Percentiles rank a stretch among this genome's conserved stretches.
Evolutionary conservation across 2,888 invertebrate genomes (phyloP).

Genomic region (Drosophila colorata): DNA sequence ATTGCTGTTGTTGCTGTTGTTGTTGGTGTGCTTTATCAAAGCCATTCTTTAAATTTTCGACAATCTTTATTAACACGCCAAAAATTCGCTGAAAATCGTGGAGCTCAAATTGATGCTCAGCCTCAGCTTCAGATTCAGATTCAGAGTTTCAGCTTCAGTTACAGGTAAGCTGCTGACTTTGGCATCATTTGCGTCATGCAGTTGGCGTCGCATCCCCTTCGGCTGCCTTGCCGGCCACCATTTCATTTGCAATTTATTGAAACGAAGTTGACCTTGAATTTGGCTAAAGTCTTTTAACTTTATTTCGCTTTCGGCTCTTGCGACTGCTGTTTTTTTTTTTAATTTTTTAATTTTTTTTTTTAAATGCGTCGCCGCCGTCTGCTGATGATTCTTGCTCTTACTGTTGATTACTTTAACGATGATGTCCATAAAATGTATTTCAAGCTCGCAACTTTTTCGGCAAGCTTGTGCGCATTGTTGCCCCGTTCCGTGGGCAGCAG

Average conservation of each 20-base stretch:
- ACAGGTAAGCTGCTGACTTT: slow-evolving; percentile 60
- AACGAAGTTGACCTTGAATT: slow-evolving; percentile 81
- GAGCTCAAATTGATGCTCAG: slow-evolving; percentile 12
- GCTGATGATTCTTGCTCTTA: slow-evolving; percentile 72
- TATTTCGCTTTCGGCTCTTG: slow-evolving; percentile 60
- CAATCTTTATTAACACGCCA: slow-evolving; percentile 64
- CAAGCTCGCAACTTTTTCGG: slow-evolving; percentile 51
- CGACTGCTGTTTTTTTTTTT: slow-evolving; percentile 24
- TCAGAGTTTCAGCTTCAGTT: slow-evolving; percentile 48
- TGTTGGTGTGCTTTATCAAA: slow-evolving; percentile 49
- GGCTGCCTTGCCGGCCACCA: slow-evolving; percentile 37
- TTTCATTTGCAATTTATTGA: slow-evolving; percentile 78
- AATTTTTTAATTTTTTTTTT: slow-evolving; percentile 11
- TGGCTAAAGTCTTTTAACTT: slow-evolving; percentile 81
- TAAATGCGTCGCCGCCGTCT: slow-evolving; percentile 44
- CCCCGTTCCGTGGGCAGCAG: slow-evolving; percentile 53
- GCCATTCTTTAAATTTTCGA: slow-evolving; percentile 62
- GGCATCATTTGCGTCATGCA: slow-evolving; percentile 73
- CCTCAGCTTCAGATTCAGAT: slow-evolving; percentile 13
- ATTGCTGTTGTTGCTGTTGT: slow-evolving; percentile 18
- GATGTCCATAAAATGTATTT: slow-evolving; percentile 75
- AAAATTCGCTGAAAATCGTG: slow-evolving; percentile 57
- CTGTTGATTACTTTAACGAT: slow-evolving; percentile 76
- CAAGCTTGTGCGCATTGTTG: slow-evolving; percentile 26
- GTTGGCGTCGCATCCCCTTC: slow-evolving; percentile 36